These are phyloP conservation scores for Tetraodon nigroviridis DNA, from an alignment of 2,113 vertebrate species.

Conservation along the genomic window DNA sequence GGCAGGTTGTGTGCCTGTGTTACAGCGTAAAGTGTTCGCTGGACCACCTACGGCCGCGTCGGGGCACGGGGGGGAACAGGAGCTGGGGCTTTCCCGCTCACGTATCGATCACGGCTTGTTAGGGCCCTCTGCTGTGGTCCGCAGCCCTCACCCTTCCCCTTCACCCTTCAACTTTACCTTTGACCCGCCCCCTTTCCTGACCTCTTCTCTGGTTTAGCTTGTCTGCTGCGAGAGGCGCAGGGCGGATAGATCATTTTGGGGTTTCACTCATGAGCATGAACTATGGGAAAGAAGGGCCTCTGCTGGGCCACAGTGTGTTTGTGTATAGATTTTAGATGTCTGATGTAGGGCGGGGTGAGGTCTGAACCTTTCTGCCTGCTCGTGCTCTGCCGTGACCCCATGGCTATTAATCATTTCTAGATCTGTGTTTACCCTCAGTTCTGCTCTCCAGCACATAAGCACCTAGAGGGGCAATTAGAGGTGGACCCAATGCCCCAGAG, in stretches of 20 bases:
- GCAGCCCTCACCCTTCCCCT: conserved; percentile 58
- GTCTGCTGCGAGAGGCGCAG: neutral
- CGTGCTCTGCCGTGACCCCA: conserved; percentile 60
- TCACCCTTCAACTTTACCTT: conserved; percentile 58
- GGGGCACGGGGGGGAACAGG: conserved; percentile 24
- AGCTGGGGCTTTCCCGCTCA: conserved; percentile 20
- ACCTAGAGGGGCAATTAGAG: conserved; percentile 75
- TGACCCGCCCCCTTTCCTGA: conserved; percentile 47
- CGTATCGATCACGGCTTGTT: conserved; percentile 67
- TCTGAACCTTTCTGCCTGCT: conserved; percentile 57
- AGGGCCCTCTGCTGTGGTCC: conserved; percentile 44
- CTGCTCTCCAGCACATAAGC: conserved; percentile 69
- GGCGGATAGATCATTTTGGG: conserved; percentile 15
- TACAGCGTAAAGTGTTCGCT: conserved; percentile 34
- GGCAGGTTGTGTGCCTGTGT: conserved; percentile 33
- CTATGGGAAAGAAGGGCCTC: conserved; percentile 4
- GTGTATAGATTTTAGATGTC: conserved; percentile 26
- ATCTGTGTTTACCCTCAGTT: conserved; percentile 74
- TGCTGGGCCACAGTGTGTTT: conserved; percentile 7
- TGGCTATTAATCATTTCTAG: conserved; percentile 73
- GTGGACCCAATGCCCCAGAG: conserved; percentile 54
- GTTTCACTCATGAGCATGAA: conserved; percentile 14
- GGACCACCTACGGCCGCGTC: conserved; percentile 55
- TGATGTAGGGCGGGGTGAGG: conserved; percentile 51
- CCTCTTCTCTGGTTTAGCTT: conserved; percentile 21